Evolutionary conservation across 2,888 invertebrate genomes (phyloP).

Genomic region (Drosophila anomalata): DNA sequence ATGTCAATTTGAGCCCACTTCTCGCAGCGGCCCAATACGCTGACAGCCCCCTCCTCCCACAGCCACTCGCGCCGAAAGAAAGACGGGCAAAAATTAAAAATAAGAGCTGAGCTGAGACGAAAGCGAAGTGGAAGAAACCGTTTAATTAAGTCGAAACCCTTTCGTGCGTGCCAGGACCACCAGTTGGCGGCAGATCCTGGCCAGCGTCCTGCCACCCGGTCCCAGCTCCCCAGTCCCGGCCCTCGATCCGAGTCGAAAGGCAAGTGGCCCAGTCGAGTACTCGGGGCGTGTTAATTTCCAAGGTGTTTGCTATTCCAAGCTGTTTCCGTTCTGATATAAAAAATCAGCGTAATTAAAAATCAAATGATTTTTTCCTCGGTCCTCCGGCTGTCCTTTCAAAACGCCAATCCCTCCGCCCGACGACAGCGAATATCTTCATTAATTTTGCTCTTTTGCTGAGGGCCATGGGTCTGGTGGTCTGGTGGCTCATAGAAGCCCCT

Average conservation of each 20-base stretch:
- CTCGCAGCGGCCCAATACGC: slow-evolving; percentile 42
- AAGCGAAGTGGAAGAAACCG: slow-evolving; percentile 61
- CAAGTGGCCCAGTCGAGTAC: slow-evolving; percentile 24
- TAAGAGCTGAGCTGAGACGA: slow-evolving; percentile 3
- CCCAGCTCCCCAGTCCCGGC: background rate
- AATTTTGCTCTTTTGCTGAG: slow-evolving; percentile 59
- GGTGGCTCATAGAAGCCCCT: slow-evolving; percentile 1
- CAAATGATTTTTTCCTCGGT: slow-evolving; percentile 68
- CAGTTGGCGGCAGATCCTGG: slow-evolving; percentile 28
- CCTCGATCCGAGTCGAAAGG: slow-evolving; percentile 20
- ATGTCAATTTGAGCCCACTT: slow-evolving; percentile 78
- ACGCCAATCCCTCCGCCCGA: slow-evolving; percentile 15
- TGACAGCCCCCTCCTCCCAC: slow-evolving; percentile 59
- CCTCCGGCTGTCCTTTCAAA: background rate
- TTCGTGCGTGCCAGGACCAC: slow-evolving; percentile 71
- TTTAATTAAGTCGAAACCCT: slow-evolving; percentile 80
- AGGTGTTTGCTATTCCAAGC: slow-evolving; percentile 75
- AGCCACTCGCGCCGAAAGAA: slow-evolving; percentile 17
- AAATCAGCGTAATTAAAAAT: slow-evolving; percentile 79
- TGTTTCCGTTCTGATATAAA: slow-evolving; percentile 72
- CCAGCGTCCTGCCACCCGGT: background rate
- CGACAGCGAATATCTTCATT: slow-evolving; percentile 74
- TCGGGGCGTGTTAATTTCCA: slow-evolving; percentile 66
- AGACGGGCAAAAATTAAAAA: slow-evolving; percentile 25
- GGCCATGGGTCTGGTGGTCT: slow-evolving; percentile 8